Evolutionary conservation across 2,113 vertebrate species (phyloP).

Genomic region (Chelonoidis abingdonii): DNA sequence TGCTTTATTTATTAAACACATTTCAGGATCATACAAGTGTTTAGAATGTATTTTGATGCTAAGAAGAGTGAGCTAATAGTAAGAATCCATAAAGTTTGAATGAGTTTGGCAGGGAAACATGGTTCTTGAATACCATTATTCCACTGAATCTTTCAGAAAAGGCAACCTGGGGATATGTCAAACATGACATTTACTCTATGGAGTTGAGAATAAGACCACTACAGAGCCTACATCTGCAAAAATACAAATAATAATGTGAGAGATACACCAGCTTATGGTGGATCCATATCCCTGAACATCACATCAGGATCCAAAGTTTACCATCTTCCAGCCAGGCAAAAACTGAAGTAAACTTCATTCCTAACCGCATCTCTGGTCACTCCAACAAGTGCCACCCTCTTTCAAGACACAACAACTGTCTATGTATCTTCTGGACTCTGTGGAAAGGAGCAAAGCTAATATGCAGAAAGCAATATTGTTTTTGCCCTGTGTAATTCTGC

Average conservation of each 20-base stretch:
- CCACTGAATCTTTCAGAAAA: constrained; percentile 2
- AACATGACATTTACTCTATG: background rate
- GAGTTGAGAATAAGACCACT: background rate
- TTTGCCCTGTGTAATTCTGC: background rate
- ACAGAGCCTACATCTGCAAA: background rate
- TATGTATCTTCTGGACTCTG: background rate
- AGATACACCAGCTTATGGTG: background rate
- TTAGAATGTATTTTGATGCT: constrained; percentile 30
- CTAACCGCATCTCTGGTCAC: background rate
- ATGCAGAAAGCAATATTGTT: background rate
- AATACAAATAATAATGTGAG: background rate
- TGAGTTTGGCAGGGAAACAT: constrained; percentile 24
- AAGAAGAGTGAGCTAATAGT: background rate
- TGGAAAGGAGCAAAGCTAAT: background rate
- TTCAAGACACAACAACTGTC: background rate
- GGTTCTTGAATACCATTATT: background rate
- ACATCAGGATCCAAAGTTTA: background rate
- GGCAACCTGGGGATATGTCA: background rate
- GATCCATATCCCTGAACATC: background rate
- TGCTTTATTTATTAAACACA: constrained; percentile 45
- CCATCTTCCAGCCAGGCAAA: background rate
- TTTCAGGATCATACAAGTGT: constrained; percentile 12
- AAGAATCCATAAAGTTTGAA: background rate
- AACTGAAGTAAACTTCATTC: background rate
- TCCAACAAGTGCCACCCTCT: background rate